Conservation (phyloP, 2,888 invertebrate species). For the Cheiracanthium punctorium region DNA sequence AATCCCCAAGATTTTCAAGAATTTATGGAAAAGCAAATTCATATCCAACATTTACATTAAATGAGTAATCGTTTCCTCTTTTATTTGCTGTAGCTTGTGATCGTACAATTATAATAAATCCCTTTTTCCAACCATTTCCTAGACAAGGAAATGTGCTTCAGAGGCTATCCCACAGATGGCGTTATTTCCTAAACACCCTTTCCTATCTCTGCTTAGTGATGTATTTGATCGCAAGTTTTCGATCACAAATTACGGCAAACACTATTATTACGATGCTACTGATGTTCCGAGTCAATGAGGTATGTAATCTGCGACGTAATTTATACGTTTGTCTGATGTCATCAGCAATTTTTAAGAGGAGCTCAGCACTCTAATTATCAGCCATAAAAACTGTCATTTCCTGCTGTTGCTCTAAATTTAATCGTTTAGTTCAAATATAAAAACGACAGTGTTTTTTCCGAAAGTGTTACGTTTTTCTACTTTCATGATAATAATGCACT, state of each 20-base stretch:
- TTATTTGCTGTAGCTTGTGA: too few relatives aligned
- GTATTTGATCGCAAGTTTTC: constrained; percentile 5
- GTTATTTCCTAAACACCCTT: background rate
- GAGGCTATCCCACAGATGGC: constrained; percentile 43
- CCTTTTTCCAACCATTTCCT: too few relatives aligned
- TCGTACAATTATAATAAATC: too few relatives aligned
- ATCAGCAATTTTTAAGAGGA: background rate
- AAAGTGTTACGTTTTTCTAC: background rate
- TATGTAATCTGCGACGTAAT: constrained; percentile 12
- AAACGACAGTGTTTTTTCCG: background rate
- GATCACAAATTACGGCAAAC: background rate
- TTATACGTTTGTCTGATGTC: background rate
- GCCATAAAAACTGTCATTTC: constrained; percentile 13
- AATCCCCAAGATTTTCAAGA: too few relatives aligned
- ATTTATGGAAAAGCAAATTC: too few relatives aligned
- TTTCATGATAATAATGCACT: background rate
- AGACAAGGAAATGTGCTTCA: too few relatives aligned
- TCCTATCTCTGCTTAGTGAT: background rate
- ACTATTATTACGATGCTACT: constrained; percentile 44
- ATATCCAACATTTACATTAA: too few relatives aligned
- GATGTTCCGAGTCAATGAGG: constrained; percentile 26
- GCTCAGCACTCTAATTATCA: constrained; percentile 3
- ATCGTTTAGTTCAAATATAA: background rate
- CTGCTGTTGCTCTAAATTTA: constrained; percentile 6
- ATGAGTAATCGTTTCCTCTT: too few relatives aligned